These are phyloP conservation scores for Drosophila tanythrix DNA, from an alignment of 2,888 invertebrate genomes.

Conservation along the genomic window DNA sequence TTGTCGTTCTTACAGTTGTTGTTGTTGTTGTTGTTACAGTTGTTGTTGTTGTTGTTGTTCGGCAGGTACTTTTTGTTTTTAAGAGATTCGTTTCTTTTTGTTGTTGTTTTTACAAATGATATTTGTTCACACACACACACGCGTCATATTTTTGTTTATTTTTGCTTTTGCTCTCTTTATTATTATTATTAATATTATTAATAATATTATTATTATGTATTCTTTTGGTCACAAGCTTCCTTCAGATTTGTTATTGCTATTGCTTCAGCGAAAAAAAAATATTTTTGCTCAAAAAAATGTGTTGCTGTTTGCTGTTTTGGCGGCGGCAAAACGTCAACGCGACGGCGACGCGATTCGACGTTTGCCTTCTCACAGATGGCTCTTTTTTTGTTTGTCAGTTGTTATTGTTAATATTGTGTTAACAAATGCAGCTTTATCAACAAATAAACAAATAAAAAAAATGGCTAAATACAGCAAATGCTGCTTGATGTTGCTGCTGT, in stretches of 20 bases:
- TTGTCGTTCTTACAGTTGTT: neutral
- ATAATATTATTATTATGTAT: constrained; percentile 8
- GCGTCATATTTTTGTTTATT: constrained; percentile 5
- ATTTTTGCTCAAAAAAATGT: constrained; percentile 25
- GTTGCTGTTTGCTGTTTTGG: constrained; percentile 60
- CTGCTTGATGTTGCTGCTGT: constrained; percentile 4
- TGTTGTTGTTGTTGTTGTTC: constrained; percentile 19
- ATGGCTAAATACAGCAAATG: neutral
- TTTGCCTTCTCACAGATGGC: constrained; percentile 7
- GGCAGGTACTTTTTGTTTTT: constrained; percentile 43
- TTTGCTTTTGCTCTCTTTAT: constrained; percentile 14
- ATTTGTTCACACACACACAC: constrained; percentile 29
- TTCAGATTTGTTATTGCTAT: constrained; percentile 25
- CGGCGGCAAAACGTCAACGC: constrained; percentile 71
- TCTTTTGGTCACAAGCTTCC: constrained; percentile 25
- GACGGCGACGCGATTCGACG: constrained; percentile 48
- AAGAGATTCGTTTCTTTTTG: constrained; percentile 5
- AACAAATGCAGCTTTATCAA: constrained; percentile 6
- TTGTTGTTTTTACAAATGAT: constrained; percentile 9
- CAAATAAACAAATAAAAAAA: neutral
- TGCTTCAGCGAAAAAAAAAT: constrained; percentile 8
- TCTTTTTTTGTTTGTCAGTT: constrained; percentile 9
- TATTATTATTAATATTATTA: constrained; percentile 2
- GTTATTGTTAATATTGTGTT: constrained; percentile 15
- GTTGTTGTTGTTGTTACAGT: neutral